phyloP scores from a whole-genome alignment of 1,140 invertebrate genomes.

The Drosophila mojavensis region DNA sequence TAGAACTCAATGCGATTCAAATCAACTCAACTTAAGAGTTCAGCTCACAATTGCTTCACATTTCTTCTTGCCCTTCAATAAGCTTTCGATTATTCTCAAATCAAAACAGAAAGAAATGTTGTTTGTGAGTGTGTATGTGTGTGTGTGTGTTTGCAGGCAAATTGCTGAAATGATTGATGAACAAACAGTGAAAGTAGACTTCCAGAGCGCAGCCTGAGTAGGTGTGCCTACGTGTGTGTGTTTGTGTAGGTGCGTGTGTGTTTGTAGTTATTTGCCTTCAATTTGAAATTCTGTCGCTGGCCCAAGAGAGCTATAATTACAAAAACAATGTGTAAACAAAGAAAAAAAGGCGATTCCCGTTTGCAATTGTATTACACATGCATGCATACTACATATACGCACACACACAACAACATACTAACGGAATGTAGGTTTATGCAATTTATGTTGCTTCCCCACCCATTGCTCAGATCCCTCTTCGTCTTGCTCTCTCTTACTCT shows the following conservation, averaged over 20 bases:
- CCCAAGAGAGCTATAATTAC: constrained; percentile 26
- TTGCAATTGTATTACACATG: constrained; percentile 19
- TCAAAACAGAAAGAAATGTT: constrained; percentile 21
- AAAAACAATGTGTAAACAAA: constrained; percentile 8
- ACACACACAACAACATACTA: too few relatives aligned
- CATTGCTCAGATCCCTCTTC: neutral
- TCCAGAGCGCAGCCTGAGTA: neutral
- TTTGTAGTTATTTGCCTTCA: constrained; percentile 14
- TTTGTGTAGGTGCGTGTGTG: too few relatives aligned
- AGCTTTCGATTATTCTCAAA: constrained; percentile 37
- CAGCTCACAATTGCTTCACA: neutral
- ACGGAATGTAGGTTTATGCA: neutral
- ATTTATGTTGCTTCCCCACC: neutral
- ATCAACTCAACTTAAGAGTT: constrained; percentile 4
- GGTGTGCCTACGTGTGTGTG: too few relatives aligned
- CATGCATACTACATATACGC: neutral
- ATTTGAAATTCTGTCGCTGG: constrained; percentile 30
- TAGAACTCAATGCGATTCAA: constrained; percentile 17
- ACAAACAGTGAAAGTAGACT: constrained; percentile 35
- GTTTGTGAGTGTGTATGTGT: too few relatives aligned
- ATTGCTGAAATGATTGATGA: constrained; percentile 46
- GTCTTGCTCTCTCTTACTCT: neutral
- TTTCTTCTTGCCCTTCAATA: constrained; percentile 29
- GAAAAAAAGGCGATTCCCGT: constrained; percentile 22
- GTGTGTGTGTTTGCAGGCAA: constrained; percentile 20